A percentile compares a stretch with the other conserved stretches of the same genome.
These are phyloP conservation scores for Halcyon badia DNA, from an alignment of 2,797 vertebrate species.

Conservation along the genomic window DNA sequence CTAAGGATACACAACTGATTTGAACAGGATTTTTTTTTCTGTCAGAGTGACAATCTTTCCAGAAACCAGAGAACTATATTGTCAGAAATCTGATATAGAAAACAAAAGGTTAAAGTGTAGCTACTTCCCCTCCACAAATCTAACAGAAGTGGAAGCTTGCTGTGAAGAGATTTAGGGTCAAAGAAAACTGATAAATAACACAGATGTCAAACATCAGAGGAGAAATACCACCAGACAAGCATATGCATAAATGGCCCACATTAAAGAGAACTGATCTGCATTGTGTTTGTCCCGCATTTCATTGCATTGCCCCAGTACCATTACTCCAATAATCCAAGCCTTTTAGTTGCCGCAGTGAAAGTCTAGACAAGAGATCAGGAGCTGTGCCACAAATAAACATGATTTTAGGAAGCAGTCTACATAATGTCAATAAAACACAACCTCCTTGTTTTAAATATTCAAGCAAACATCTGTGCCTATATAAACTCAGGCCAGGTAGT, in stretches of 20 bases:
- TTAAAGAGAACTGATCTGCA: background rate
- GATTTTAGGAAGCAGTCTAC: background rate
- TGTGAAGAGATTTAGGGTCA: slow-evolving; percentile 18
- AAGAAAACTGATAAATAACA: background rate
- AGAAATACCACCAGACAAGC: background rate
- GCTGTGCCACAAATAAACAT: rapidly evolving
- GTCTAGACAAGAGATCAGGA: background rate
- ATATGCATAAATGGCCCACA: background rate
- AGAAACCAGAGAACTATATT: background rate
- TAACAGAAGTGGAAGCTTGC: background rate
- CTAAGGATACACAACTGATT: background rate
- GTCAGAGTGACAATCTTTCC: background rate
- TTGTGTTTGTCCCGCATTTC: background rate
- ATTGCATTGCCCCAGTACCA: background rate
- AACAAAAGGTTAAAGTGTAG: background rate
- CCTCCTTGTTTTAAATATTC: background rate
- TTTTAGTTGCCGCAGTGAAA: background rate
- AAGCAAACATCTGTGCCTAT: rapidly evolving
- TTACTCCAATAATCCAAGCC: background rate
- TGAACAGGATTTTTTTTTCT: background rate
- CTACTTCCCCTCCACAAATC: background rate
- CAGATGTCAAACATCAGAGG: background rate
- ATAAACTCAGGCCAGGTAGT: background rate
- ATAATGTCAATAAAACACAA: background rate
- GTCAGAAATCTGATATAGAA: background rate